Conservation (phyloP, 2,888 invertebrate species). For the Hirtodrosophila duncani region DNA sequence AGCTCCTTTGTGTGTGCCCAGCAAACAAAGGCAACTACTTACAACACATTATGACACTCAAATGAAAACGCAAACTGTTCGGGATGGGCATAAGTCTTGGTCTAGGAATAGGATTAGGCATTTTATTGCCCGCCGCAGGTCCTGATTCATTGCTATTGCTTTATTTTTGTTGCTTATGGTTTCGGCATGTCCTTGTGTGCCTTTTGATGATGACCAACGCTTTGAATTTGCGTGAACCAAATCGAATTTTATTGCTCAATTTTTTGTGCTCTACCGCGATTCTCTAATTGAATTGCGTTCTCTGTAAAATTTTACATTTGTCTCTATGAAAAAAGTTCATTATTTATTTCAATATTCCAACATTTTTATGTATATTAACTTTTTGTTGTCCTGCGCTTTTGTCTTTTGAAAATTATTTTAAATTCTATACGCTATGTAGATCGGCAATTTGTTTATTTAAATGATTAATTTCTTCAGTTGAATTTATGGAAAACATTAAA, state of each 20-base stretch:
- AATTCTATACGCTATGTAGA: conserved; percentile 32
- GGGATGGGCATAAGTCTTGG: conserved; percentile 2
- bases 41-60: conserved; percentile 71
- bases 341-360: conserved; percentile 57
- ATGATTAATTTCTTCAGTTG: conserved; percentile 42
- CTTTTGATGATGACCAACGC: conserved; percentile 54
- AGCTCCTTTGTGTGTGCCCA: conserved; percentile 49
- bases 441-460: conserved; percentile 38
- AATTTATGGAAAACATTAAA: conserved; percentile 5
- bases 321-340: conserved; percentile 51
- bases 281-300: conserved; percentile 55
- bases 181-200: conserved; percentile 46
- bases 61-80: conserved; percentile 22
- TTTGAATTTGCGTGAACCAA: conserved; percentile 77
- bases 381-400: conserved; percentile 25
- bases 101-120: conserved; percentile 41
- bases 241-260: conserved; percentile 79
- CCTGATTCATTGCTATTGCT: conserved; percentile 70
- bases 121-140: conserved; percentile 50
- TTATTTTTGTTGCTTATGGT: conserved; percentile 49
- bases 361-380: conserved; percentile 57
- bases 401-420: conserved; percentile 21
- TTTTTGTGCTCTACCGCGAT: conserved; percentile 56
- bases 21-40: conserved; percentile 60
- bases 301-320: conserved; percentile 74